These are phyloP conservation scores for Anthopleura sola DNA, from an alignment of 64 coral and sea anemone genomes.

Conservation along the genomic window DNA sequence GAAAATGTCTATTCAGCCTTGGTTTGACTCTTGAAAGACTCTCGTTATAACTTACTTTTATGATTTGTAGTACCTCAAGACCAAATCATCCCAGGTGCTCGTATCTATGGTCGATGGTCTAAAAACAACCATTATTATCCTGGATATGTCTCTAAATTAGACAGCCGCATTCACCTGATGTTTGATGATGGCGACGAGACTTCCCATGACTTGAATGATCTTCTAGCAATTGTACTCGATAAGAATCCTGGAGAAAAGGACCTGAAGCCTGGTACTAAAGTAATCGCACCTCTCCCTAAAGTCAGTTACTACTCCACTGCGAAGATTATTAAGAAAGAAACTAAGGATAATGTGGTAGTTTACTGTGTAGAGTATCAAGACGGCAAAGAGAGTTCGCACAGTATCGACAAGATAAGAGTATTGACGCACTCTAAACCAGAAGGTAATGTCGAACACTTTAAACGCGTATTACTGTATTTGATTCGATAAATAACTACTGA, in stretches of 20 bases:
- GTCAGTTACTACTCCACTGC: conserved; percentile 27
- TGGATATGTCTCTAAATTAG: conserved; percentile 44
- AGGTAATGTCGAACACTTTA: conserved; percentile 9
- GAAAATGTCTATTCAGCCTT: no score
- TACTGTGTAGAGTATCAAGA: conserved; percentile 58
- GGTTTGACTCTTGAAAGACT: neutral
- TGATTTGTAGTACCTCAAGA: conserved; percentile 58
- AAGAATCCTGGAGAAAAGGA: conserved; percentile 25
- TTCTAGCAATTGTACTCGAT: conserved; percentile 68
- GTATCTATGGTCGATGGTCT: conserved; percentile 61
- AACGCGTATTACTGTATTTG: no score
- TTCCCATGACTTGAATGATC: conserved; percentile 60
- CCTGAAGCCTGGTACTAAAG: conserved; percentile 44
- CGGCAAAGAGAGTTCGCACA: conserved; percentile 41
- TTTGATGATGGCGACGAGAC: conserved; percentile 38
- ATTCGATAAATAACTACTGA: no score
- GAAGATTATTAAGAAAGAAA: conserved; percentile 28
- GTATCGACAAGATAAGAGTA: conserved; percentile 41
- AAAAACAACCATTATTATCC: conserved; percentile 54
- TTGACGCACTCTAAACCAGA: conserved; percentile 46
- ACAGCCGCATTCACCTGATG: conserved; percentile 35
- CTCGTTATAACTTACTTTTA: neutral
- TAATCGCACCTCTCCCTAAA: conserved; percentile 43
- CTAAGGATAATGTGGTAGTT: conserved; percentile 27
- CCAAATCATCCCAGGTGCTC: conserved; percentile 60